A percentile compares a stretch with the other conserved stretches of the same genome.
These are phyloP conservation scores for Ectropis grisescens DNA, from an alignment of 1,140 invertebrate genomes.

Conservation along the genomic window DNA sequence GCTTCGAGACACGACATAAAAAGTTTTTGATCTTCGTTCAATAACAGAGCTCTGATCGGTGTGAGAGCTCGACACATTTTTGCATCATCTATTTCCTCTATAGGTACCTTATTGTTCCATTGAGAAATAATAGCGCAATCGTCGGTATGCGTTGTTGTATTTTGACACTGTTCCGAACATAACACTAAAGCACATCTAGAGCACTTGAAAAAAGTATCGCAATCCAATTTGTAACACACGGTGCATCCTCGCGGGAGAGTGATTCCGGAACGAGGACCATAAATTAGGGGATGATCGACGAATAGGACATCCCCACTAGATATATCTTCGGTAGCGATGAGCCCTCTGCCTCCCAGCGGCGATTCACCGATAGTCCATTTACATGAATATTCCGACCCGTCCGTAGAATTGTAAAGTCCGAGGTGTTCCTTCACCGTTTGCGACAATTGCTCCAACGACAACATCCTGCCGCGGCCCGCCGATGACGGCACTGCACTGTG, in stretches of 20 bases:
- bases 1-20: conserved; percentile 72
- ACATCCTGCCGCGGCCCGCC: conserved; percentile 56
- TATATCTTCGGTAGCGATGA: conserved; percentile 76
- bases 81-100: conserved; percentile 62
- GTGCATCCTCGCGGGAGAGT: conserved; percentile 68
- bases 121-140: conserved; percentile 73
- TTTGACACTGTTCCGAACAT: conserved; percentile 72
- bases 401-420: conserved; percentile 23
- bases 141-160: conserved; percentile 60
- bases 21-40: conserved; percentile 67
- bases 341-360: conserved; percentile 73
- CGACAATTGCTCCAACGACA: conserved; percentile 59
- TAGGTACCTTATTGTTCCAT: conserved; percentile 65
- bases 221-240: conserved; percentile 67
- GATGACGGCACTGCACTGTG: conserved; percentile 51
- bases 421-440: conserved; percentile 53
- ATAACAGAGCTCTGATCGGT: conserved; percentile 72
- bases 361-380: conserved; percentile 70
- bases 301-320: conserved; percentile 76
- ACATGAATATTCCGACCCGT: conserved; percentile 20
- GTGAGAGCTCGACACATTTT: conserved; percentile 68
- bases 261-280: conserved; percentile 71
- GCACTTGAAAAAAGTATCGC: conserved; percentile 65
- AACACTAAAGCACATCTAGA: conserved; percentile 72
- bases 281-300: conserved; percentile 74